Evolutionary conservation across 2,888 invertebrate species (phyloP), one percentile per base, ranked within the genome.

Genomic region (Dione vanillae): DNA sequence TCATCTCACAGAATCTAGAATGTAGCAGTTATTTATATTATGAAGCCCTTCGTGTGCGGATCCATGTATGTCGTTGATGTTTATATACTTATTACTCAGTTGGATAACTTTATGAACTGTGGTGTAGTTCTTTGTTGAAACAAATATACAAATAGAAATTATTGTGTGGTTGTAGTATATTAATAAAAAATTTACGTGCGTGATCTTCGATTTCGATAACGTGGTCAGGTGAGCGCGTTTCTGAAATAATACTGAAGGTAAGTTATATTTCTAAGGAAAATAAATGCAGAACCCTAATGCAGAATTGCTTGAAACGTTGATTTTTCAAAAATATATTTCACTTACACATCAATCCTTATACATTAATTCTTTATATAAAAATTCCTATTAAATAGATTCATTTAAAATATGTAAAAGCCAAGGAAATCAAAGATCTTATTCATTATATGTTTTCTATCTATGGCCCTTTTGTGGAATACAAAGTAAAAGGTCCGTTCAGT

Each of bases 41-140:
- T 1, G 56, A 56, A 56, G 2, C 56, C 56, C 12, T 56, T 56
- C 40, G 16, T 11, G 56, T 56, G 37, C 56, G 5, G 16, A 40
- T n/a, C n/a, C n/a, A n/a, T n/a, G n/a, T n/a, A n/a, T n/a, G n/a
- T n/a, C n/a, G n/a, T n/a, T n/a, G n/a, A n/a, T n/a, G n/a, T n/a
- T n/a, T n/a, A n/a, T n/a, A n/a, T 54, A 16, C 37, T 12, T 54
- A 20, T 35, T 35, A 56, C 37, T 56, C 37, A 56, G 56, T 56
- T 40, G 37, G 40, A 56, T 40, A 19, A 12, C 56, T 56, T 56
- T 12, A 37, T 16, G 56, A 16, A 37, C 37, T 56, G 37, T 19
- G 16, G 56, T 37, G 16, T 10, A 1, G 2, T 16, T 37, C 16
- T 54, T 54, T 56, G 56, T 37, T 37, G 16, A 20, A 16, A 7